Base-by-base conservation (phyloP, 1,140 invertebrate species). In the Drosophila pseudoananassae region DNA sequence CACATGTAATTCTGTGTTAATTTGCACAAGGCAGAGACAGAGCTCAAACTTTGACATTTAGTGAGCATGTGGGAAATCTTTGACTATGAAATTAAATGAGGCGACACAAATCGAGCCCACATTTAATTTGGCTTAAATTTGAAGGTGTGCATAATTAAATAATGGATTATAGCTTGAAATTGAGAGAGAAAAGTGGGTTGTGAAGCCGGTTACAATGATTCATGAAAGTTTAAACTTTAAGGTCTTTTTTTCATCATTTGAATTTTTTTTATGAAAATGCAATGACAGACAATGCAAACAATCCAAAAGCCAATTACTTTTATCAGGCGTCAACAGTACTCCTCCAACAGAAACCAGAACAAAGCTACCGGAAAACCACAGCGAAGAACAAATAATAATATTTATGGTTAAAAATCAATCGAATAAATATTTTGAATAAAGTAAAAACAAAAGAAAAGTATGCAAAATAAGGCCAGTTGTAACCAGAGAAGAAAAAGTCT, bases 41-140 rank as follows among this genome's bases (percentile, higher is more conserved):
- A 27, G 40, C 14, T 58, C 15, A 58, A 72, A 78, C 76, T 76
- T 79, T 84, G 65, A 79, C 80, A 71, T 84, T 84, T 79, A 20
- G 9, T 12, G 29, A 14, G 47, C 20, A 53, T 58, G 33, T 47
- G 63, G 54, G 50, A 83, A 83, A 79, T 38, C 31, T 29, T 49
- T 36, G 71, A 65, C 51, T 59, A 59, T 65, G 38, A 71, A 60
- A 49, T 70, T 47, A 57, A 61, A 66, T 66, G 46, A 51, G 58
- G 14, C 43, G 47, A 46, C 20, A 33, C 38, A 17, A 65, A 64
- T 52, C 17, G 36, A 27, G 46, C 63, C 63, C 63, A 66, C 63
- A 66, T 31, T n/a, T 4, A n/a, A 17, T 27, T 15, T 5, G 27
- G 14, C 38, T 27, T 8, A 17, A 49, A 38, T 49, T 25, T 9